Evolutionary conservation across 2,113 vertebrate genomes (phyloP).

Genomic region (Turnix velox): DNA sequence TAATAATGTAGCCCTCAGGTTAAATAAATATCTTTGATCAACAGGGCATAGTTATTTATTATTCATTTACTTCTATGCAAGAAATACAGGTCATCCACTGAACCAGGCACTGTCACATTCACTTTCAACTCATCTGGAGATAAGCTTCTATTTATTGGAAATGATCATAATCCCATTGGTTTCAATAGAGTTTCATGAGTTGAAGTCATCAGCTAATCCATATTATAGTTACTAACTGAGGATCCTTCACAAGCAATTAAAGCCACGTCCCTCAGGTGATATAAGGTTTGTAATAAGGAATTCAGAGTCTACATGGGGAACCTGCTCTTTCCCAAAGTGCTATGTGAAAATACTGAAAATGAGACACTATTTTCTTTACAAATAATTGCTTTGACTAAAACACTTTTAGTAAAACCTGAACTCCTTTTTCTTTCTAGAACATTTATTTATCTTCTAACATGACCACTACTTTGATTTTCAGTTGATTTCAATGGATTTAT

Average conservation of each 20-base stretch:
- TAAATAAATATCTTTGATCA: conserved; percentile 57
- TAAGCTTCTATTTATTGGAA: conserved; percentile 40
- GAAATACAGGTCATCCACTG: conserved; percentile 22
- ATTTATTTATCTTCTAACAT: neutral
- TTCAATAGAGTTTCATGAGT: conserved; percentile 4
- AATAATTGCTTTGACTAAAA: neutral
- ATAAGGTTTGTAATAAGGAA: neutral
- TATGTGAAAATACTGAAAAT: neutral
- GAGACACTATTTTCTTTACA: neutral
- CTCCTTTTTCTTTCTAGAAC: neutral
- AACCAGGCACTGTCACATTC: conserved; percentile 25
- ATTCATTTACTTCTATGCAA: conserved; percentile 44
- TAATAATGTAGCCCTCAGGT: conserved; percentile 39
- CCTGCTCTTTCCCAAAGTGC: neutral
- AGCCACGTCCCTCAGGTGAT: neutral
- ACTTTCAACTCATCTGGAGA: conserved; percentile 13
- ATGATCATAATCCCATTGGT: conserved; percentile 42
- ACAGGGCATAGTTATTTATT: conserved; percentile 46
- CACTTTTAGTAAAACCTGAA: neutral
- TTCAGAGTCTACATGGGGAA: neutral
- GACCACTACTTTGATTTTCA: neutral
- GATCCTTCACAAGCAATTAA: conserved; percentile 20
- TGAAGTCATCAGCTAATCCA: conserved; percentile 42
- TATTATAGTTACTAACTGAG: conserved; percentile 14
- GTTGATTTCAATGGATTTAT: neutral